Base-by-base conservation (phyloP, 2,888 invertebrate genomes). In the Polyploca ridens region DNA sequence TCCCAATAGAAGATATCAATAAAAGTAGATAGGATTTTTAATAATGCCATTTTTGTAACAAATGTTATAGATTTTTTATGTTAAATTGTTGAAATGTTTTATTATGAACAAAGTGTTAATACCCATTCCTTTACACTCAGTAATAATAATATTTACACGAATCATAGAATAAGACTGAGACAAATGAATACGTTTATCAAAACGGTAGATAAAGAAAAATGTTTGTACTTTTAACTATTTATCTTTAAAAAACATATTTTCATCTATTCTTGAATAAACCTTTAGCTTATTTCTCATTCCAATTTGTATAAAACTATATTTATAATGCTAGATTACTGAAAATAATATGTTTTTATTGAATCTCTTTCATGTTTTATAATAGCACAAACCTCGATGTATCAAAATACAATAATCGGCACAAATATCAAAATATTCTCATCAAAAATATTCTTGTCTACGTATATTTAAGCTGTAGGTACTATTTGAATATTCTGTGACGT, bases 21-120 rank as follows among this genome's bases (percentile, higher is more conserved):
- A 66, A 68, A 68, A 60, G 70, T 89, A 89, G 89, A 86, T 90
- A 90, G 89, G 84, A 78, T 83, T 86, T 88, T 84, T 79, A 83
- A 86, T 75, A 73, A 79, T 64, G 75, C 75, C 75, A 79, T 84
- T 88, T 84, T 90, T 89, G 81, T 87, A 89, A 78, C 65, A 77
- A 78, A 77, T 75, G 65, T 76, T 71, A 64, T 64, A 69, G 63
- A 74, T 71, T 72, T 77, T 76, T 78, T 75, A 77, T 74, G 67
- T 71, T 79, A 70, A 73, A 66, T 78, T 78, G 74, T 73, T 75
- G 66, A 73, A 73, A 69, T 71, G 71, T 70, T 70, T 70, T 65
- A 71, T 63, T 64, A 63, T 64, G 64, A 35, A 64, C 33, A 64
- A 65, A 67, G 63, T 60, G 62, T 63, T 64, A 54, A 66, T 75